Conservation (phyloP, 2,888 invertebrate genomes). For the Camptogramma bilineatum region DNA sequence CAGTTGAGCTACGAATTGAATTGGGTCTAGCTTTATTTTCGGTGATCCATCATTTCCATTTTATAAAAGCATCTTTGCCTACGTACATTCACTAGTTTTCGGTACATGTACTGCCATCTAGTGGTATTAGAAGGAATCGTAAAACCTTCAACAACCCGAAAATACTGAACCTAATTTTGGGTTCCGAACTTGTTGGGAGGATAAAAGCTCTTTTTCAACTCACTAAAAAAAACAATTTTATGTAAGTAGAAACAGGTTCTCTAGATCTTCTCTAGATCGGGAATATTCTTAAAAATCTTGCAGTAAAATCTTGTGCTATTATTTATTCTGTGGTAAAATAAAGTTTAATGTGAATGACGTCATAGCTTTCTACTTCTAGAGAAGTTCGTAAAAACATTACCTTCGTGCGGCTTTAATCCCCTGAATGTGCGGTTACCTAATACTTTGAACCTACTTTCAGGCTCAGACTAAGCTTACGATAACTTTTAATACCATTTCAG, state of each 20-base stretch:
- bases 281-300: no score
- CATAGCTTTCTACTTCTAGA: neutral
- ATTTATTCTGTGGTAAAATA: neutral
- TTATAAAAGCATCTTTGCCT: no score
- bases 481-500: conserved; percentile 27
- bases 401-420: conserved; percentile 9
- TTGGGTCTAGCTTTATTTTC: no score
- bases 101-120: conserved; percentile 32
- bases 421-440: conserved; percentile 18
- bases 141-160: neutral
- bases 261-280: no score
- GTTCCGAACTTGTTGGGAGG: neutral
- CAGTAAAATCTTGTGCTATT: no score
- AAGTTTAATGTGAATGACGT: neutral
- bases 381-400: conserved; percentile 7
- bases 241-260: no score
- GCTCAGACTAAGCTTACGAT: conserved; percentile 29
- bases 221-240: neutral
- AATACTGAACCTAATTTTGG: neutral
- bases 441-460: conserved; percentile 22
- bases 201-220: neutral
- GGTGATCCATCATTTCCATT: no score
- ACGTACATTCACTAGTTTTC: neutral
- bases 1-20: no score
- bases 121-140: neutral